phyloP scores from a whole-genome alignment of 2,113 vertebrate genomes.

The Solenodon paradoxus region DNA sequence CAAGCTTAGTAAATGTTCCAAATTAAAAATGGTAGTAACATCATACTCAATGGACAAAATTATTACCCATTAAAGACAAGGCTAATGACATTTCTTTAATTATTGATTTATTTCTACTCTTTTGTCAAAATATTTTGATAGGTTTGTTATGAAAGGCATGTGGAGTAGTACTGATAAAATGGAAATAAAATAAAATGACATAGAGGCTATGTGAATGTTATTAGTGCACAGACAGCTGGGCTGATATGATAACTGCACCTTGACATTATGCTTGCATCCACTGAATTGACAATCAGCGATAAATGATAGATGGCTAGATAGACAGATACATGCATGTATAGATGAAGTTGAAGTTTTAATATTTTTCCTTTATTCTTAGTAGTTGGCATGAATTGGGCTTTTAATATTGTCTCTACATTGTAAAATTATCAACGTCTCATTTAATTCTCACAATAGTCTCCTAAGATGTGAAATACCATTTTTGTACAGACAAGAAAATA shows the following conservation, averaged over 20 bases:
- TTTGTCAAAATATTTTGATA: neutral
- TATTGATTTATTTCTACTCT: neutral
- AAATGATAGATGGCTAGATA: neutral
- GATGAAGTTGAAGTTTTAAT: neutral
- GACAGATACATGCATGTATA: neutral
- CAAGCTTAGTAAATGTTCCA: neutral
- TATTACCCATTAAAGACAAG: neutral
- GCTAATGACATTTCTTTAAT: neutral
- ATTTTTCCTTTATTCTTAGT: neutral
- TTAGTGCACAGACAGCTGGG: neutral
- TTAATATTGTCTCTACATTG: neutral
- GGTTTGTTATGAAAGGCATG: neutral
- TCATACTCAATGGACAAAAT: neutral
- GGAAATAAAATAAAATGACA: neutral
- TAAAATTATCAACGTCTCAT: neutral
- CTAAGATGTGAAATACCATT: neutral
- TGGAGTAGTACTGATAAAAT: neutral
- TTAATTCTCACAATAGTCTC: neutral
- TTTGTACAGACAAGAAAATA: neutral
- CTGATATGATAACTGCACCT: neutral
- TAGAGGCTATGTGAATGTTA: neutral
- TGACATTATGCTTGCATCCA: neutral
- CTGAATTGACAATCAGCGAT: neutral
- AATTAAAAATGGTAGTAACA: neutral
- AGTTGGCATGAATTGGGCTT: neutral